Evolutionary conservation across 2,888 invertebrate species (phyloP).

Genomic region (Lasioglossum leucozonium): DNA sequence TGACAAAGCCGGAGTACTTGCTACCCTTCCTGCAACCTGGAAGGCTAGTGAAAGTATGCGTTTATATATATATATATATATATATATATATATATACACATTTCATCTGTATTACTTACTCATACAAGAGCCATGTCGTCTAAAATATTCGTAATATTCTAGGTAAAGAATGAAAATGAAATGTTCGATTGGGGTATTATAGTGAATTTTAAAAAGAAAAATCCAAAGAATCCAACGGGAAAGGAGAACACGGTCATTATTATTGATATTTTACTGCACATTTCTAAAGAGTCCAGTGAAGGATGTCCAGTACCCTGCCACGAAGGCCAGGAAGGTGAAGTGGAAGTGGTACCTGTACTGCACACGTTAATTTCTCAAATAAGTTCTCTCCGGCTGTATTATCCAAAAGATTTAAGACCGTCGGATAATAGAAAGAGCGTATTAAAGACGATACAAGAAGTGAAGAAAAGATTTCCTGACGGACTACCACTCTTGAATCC

Average conservation of each 20-base stretch:
- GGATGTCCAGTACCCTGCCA: conserved; percentile 90
- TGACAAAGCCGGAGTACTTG: conserved; percentile 94
- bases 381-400: conserved; percentile 95
- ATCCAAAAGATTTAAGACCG: conserved; percentile 95
- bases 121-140: neutral
- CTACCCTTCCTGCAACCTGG: conserved; percentile 98
- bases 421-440: conserved; percentile 94
- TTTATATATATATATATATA: neutral
- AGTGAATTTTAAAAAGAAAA: conserved; percentile 94
- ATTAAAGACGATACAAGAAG: conserved; percentile 93
- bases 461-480: conserved; percentile 94
- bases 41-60: conserved; percentile 92
- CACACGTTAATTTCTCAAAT: conserved; percentile 93
- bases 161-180: conserved; percentile 92
- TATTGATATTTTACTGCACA: conserved; percentile 93
- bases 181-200: conserved; percentile 99
- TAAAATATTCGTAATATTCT: conserved; percentile 51
- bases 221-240: conserved; percentile 83
- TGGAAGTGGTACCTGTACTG: conserved; percentile 95
- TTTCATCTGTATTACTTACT: conserved; percentile 14
- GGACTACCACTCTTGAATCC: conserved; percentile 97
- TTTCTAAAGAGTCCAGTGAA: conserved; percentile 88
- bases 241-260: conserved; percentile 88
- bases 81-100: neutral
- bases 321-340: conserved; percentile 90